phyloP scores from a whole-genome alignment of 23 tunicate genomes.

The Ciona savignyi region DNA sequence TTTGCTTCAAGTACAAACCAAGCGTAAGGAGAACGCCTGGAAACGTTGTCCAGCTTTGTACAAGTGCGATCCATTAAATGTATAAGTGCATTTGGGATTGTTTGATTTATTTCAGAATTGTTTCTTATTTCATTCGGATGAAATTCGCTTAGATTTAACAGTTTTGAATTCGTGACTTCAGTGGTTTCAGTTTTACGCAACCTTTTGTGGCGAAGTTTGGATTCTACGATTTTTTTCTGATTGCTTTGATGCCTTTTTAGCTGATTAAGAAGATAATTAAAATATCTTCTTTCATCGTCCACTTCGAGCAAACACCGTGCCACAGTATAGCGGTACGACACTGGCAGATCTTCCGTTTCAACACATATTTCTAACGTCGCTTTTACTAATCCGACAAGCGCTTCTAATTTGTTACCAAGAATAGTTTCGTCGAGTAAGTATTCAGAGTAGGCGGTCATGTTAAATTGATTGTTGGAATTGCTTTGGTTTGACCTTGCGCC shows the following conservation, averaged over 20 bases:
- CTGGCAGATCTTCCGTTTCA: neutral
- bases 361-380: neutral
- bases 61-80: conserved; percentile 4
- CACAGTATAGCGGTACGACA: conserved; percentile 10
- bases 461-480: neutral
- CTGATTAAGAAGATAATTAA: neutral
- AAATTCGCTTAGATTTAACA: neutral
- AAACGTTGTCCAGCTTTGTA: conserved; percentile 27
- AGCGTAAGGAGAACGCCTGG: conserved; percentile 38
- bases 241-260: neutral
- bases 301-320: conserved; percentile 30
- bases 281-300: neutral
- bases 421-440: neutral
- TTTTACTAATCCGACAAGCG: neutral
- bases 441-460: neutral
- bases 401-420: neutral
- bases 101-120: neutral
- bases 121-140: neutral
- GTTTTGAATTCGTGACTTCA: neutral
- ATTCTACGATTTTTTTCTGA: neutral
- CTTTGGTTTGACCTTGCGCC: neutral
- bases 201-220: neutral
- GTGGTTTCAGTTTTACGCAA: neutral
- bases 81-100: neutral
- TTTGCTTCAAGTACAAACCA: conserved; percentile 77